These are phyloP conservation scores for Pomatorhinus ruficollis DNA, from an alignment of 2,113 vertebrate genomes.

Conservation along the genomic window DNA sequence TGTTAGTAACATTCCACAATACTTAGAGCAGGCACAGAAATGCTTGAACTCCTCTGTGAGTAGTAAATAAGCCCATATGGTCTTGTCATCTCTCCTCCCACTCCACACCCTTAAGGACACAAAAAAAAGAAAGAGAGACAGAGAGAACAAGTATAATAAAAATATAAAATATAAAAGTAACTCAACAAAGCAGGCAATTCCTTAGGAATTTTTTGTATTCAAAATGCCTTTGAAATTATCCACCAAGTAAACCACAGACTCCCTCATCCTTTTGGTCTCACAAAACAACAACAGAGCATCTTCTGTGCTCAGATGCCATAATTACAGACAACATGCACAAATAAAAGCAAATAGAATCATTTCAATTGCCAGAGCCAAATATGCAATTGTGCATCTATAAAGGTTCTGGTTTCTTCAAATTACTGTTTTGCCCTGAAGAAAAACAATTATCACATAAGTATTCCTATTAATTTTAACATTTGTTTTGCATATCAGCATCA, in stretches of 20 bases:
- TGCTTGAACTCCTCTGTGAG: conserved; percentile 14
- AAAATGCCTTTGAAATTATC: conserved; percentile 59
- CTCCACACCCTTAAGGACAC: neutral
- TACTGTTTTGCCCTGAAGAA: conserved; percentile 34
- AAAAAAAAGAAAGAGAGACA: neutral
- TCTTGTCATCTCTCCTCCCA: neutral
- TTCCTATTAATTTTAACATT: conserved; percentile 19
- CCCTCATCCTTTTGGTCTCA: conserved; percentile 9
- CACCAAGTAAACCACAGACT: conserved; percentile 38
- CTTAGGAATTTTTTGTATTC: conserved; percentile 47
- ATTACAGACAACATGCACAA: conserved; percentile 44
- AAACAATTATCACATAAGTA: conserved; percentile 17
- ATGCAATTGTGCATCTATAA: conserved; percentile 22
- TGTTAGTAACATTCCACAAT: conserved; percentile 33
- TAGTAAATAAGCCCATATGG: conserved; percentile 27
- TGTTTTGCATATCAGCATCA: conserved; percentile 11
- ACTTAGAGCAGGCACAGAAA: conserved; percentile 24
- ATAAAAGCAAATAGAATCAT: conserved; percentile 53
- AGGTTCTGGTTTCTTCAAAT: conserved; percentile 43
- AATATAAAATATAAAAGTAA: conserved; percentile 39
- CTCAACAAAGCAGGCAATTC: conserved; percentile 40
- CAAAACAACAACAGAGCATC: conserved; percentile 20
- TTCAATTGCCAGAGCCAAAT: conserved; percentile 29
- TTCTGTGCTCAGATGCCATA: conserved; percentile 26
- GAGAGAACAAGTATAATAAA: neutral